Evolutionary conservation across 2,888 invertebrate species (phyloP).

Genomic region (Synanthedon formicaeformis): DNA sequence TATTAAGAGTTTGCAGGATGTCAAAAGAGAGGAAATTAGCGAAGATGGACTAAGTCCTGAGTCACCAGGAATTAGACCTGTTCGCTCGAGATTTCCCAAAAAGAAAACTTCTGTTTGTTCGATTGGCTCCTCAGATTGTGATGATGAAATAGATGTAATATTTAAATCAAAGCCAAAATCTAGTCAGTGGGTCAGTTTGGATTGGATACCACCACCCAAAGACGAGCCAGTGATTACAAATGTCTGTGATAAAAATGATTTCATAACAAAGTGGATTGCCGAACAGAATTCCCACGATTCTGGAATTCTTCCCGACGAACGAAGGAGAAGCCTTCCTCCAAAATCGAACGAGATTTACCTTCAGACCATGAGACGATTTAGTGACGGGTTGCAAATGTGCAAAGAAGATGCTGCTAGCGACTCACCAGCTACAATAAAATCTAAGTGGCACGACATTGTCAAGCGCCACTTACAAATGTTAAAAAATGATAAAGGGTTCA

Average conservation of each 20-base stretch:
- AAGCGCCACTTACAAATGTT: slow-evolving; percentile 60
- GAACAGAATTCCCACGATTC: slow-evolving; percentile 62
- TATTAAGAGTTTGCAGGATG: slow-evolving; percentile 67
- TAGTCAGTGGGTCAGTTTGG: slow-evolving; percentile 70
- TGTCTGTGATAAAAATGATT: slow-evolving; percentile 69
- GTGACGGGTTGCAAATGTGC: slow-evolving; percentile 63
- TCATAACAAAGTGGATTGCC: slow-evolving; percentile 66
- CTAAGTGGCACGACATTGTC: slow-evolving; percentile 67
- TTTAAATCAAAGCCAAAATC: slow-evolving; percentile 70
- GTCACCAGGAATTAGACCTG: slow-evolving; percentile 42
- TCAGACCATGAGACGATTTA: slow-evolving; percentile 63
- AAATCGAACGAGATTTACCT: slow-evolving; percentile 65
- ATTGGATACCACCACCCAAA: slow-evolving; percentile 65
- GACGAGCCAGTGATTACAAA: slow-evolving; percentile 64
- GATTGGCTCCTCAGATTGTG: slow-evolving; percentile 65
- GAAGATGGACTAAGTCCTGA: slow-evolving; percentile 41
- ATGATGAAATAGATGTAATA: slow-evolving; percentile 66
- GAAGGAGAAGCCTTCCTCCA: slow-evolving; percentile 62
- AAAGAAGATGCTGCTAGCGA: slow-evolving; percentile 67
- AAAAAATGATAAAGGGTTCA: slow-evolving; percentile 60
- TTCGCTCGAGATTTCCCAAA: slow-evolving; percentile 54
- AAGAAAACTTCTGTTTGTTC: slow-evolving; percentile 67
- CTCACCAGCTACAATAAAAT: slow-evolving; percentile 62
- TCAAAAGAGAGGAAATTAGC: slow-evolving; percentile 51
- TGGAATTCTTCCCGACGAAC: slow-evolving; percentile 53